Evolutionary conservation across 2,113 vertebrate genomes (phyloP).

Genomic region (Dinomys branickii): DNA sequence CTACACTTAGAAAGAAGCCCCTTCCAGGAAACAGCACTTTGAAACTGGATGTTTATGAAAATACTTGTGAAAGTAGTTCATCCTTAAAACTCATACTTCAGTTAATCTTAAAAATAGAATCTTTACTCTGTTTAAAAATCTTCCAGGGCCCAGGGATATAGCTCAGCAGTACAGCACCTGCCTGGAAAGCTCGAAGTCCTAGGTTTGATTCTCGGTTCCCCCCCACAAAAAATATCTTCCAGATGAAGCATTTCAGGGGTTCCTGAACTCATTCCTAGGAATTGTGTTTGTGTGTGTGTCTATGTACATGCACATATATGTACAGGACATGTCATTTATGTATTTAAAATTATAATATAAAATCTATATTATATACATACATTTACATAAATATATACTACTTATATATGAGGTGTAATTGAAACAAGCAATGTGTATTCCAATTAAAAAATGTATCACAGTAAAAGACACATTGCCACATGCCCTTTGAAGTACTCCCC

Average conservation of each 20-base stretch:
- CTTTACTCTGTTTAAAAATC: conserved; percentile 45
- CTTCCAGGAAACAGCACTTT: conserved; percentile 7
- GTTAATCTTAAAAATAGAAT: not conserved
- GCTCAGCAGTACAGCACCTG: no score
- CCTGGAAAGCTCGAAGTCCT: no score
- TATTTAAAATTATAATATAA: not conserved
- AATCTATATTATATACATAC: not conserved
- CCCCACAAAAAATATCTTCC: not conserved
- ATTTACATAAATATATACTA: not conserved
- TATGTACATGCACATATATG: not conserved
- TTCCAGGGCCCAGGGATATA: not conserved
- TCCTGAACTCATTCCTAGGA: not conserved
- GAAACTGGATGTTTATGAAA: conserved; percentile 35
- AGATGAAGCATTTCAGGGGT: not conserved
- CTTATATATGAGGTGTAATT: not conserved
- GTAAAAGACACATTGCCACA: not conserved
- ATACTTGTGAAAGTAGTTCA: conserved; percentile 15
- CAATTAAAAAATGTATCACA: not conserved
- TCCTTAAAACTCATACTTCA: conserved; percentile 16
- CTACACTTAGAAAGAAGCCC: conserved; percentile 27
- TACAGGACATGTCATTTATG: not conserved
- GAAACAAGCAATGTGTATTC: not conserved
- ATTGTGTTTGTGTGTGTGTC: not conserved
- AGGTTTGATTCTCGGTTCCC: no score
- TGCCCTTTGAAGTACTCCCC: not conserved